These are phyloP conservation scores for Atlantisia rogersi DNA, from an alignment of 2,113 vertebrate species.

Conservation along the genomic window DNA sequence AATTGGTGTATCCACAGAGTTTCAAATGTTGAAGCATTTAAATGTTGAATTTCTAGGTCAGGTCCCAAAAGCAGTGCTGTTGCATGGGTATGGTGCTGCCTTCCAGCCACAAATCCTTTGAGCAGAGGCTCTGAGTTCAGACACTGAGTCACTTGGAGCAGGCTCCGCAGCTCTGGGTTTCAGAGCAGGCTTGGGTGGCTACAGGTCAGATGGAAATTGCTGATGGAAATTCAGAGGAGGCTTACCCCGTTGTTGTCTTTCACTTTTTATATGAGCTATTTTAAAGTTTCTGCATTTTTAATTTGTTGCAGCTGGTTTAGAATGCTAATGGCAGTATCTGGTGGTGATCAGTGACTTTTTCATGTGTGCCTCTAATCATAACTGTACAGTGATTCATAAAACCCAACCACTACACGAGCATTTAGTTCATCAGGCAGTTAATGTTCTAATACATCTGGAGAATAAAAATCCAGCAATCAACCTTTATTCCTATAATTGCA, in stretches of 20 bases:
- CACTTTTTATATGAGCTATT: neutral
- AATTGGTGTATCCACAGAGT: neutral
- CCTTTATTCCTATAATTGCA: neutral
- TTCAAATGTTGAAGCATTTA: neutral
- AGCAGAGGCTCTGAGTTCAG: neutral
- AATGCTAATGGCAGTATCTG: slow-evolving; percentile 12
- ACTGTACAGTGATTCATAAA: neutral
- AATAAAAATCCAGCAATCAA: slow-evolving; percentile 18
- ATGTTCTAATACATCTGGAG: neutral
- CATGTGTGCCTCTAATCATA: neutral
- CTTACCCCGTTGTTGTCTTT: neutral
- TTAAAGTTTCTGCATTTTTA: neutral
- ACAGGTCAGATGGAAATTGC: neutral
- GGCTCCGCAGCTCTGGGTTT: neutral
- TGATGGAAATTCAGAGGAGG: neutral
- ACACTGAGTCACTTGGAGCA: neutral
- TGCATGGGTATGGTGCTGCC: neutral
- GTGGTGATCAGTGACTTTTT: neutral
- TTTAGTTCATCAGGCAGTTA: neutral
- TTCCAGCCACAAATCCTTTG: neutral
- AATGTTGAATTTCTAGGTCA: neutral
- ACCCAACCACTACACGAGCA: neutral
- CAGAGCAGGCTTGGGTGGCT: neutral
- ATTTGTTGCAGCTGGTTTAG: neutral
- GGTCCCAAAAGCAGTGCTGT: neutral